Conservation (phyloP, 92 coral and sea anemone genomes). For the Umimayanthus kanabou region DNA sequence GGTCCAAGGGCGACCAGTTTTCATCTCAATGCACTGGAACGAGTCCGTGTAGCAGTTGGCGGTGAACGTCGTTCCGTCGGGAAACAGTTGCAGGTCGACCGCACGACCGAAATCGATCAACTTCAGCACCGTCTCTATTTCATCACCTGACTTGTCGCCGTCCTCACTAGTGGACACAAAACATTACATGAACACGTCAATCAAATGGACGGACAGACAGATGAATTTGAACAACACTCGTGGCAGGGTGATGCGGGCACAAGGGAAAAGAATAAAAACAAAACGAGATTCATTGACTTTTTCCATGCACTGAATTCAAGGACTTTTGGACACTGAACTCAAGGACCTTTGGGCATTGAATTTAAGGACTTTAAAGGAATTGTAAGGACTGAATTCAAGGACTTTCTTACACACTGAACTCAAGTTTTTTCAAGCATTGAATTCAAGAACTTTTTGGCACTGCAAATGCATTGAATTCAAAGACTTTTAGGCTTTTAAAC, state of each 20-base stretch:
- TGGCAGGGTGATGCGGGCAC: neutral
- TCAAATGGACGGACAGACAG: neutral
- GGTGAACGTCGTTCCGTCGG: slow-evolving; percentile 85
- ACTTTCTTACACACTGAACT: too few relatives aligned
- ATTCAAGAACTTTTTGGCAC: too few relatives aligned
- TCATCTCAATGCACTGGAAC: slow-evolving; percentile 95
- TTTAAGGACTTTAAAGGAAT: too few relatives aligned
- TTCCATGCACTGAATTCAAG: too few relatives aligned
- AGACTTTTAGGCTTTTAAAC: too few relatives aligned
- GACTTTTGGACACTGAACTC: too few relatives aligned
- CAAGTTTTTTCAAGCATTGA: too few relatives aligned
- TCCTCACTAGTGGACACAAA: slow-evolving; percentile 47
- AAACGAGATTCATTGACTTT: too few relatives aligned
- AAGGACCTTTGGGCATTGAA: too few relatives aligned
- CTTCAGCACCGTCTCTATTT: slow-evolving; percentile 45
- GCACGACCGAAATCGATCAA: slow-evolving; percentile 94
- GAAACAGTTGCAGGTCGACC: slow-evolving; percentile 83
- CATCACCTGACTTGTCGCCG: slow-evolving; percentile 18
- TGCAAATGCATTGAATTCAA: too few relatives aligned
- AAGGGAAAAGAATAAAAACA: too few relatives aligned
- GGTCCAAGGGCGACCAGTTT: slow-evolving; percentile 92
- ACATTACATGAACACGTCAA: neutral
- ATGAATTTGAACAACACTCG: neutral
- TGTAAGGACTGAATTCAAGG: too few relatives aligned
- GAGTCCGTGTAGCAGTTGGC: slow-evolving; percentile 86